Evolutionary conservation across 2,888 invertebrate genomes (phyloP).

Genomic region (Harmothoe impar): DNA sequence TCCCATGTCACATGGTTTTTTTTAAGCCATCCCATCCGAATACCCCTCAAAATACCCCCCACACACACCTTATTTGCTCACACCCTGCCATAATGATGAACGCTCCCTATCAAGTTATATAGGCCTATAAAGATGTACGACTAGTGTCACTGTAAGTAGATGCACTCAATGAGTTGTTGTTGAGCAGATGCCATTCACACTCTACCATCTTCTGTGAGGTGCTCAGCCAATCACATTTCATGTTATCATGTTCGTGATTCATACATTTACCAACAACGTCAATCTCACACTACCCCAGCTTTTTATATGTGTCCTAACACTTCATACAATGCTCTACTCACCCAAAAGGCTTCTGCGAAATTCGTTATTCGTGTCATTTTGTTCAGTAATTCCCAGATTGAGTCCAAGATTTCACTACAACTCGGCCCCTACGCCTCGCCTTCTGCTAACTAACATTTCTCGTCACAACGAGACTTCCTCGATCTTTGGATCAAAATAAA

Average conservation of each 20-base stretch:
- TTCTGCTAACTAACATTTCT: slow-evolving; percentile 58
- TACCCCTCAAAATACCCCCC: too few species aligned
- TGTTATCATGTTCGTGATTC: slow-evolving; percentile 15
- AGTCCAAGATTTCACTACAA: neutral
- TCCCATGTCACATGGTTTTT: too few species aligned
- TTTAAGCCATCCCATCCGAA: too few species aligned
- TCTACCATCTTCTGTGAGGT: neutral
- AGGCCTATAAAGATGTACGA: too few species aligned
- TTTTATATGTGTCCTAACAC: neutral
- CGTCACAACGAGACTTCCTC: slow-evolving; percentile 1
- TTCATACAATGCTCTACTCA: neutral
- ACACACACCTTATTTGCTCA: too few species aligned
- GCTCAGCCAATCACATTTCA: slow-evolving; percentile 24
- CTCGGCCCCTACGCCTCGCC: neutral
- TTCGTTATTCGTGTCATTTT: slow-evolving; percentile 62
- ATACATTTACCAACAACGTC: neutral
- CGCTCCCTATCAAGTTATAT: too few species aligned
- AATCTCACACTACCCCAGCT: neutral
- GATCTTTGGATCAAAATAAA: neutral
- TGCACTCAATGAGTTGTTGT: slow-evolving; percentile 8
- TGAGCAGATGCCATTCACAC: slow-evolving; percentile 9
- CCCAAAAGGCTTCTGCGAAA: slow-evolving; percentile 63
- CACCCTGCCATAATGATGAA: too few species aligned
- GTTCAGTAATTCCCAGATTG: neutral
- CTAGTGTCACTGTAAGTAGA: neutral